phyloP scores from a whole-genome alignment of 2,888 invertebrate genomes.

The Cryptocephalus primarius region DNA sequence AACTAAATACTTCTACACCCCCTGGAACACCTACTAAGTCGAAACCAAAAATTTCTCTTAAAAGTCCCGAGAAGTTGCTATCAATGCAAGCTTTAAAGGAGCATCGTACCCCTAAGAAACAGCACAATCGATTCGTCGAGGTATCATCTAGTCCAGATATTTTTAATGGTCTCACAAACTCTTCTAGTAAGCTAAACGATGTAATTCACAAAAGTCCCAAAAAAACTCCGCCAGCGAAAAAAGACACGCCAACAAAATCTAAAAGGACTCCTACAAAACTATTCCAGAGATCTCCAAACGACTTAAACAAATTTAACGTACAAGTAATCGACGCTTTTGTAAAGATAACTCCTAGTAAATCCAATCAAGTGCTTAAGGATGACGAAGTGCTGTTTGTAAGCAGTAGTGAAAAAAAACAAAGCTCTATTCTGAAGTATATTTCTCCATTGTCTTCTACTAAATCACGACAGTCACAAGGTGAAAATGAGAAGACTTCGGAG shows the following conservation, averaged over 20 bases:
- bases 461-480: too few relatives aligned
- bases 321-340: conserved; percentile 29
- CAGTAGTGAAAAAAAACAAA: conserved; percentile 17
- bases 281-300: conserved; percentile 25
- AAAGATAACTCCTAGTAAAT: conserved; percentile 29
- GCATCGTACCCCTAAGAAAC: conserved; percentile 11
- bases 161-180: background rate
- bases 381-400: conserved; percentile 6
- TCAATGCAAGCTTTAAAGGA: conserved; percentile 10
- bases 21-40: background rate
- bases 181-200: background rate
- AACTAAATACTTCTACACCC: too few relatives aligned
- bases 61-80: conserved; percentile 15
- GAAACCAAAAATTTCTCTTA: conserved; percentile 8
- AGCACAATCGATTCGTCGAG: conserved; percentile 4
- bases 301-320: conserved; percentile 27
- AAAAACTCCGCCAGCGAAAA: conserved; percentile 2
- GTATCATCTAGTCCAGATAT: conserved; percentile 4
- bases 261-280: conserved; percentile 22
- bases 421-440: conserved; percentile 19
- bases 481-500: background rate
- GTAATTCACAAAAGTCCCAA: background rate
- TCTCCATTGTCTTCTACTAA: conserved; percentile 16
- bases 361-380: conserved; percentile 9
- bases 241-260: conserved; percentile 7